Evolutionary conservation across 2,888 invertebrate genomes (phyloP).

Genomic region (Gasteruption jaculator): DNA sequence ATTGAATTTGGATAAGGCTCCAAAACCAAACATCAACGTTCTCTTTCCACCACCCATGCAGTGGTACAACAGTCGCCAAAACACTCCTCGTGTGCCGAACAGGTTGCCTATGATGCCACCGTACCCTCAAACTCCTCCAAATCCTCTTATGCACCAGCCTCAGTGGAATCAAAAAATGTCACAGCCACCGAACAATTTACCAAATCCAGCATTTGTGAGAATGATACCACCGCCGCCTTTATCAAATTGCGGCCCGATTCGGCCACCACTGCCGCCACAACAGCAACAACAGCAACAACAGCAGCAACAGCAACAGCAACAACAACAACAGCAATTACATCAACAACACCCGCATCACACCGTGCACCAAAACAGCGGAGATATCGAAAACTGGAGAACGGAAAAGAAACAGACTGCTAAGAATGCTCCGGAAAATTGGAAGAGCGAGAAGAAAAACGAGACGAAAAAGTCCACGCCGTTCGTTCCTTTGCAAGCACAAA

Average conservation of each 20-base stretch:
- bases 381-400: too few species aligned
- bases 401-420: neutral
- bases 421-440: constrained; percentile 49
- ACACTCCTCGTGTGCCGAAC: constrained; percentile 2
- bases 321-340: constrained; percentile 18
- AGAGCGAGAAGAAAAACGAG: constrained; percentile 39
- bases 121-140: constrained; percentile 6
- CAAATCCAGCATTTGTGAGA: too few species aligned
- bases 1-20: constrained; percentile 30
- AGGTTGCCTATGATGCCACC: constrained; percentile 20
- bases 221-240: constrained; percentile 17
- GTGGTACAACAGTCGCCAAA: constrained; percentile 26
- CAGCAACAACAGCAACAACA: constrained; percentile 28
- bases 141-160: neutral
- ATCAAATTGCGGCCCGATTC: constrained; percentile 11
- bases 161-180: constrained; percentile 11
- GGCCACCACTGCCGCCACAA: constrained; percentile 23
- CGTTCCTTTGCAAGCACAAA: constrained; percentile 57
- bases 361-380: constrained; percentile 6
- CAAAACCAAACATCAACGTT: constrained; percentile 32
- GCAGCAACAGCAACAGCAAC: constrained; percentile 14
- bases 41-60: constrained; percentile 28
- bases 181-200: constrained; percentile 28
- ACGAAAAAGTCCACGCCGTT: constrained; percentile 48
- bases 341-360: constrained; percentile 12